Percentiles rank a stretch among this genome's conserved stretches.
Evolutionary conservation across 2,797 vertebrate species (phyloP).

Genomic region (Euthynnus affinis): DNA sequence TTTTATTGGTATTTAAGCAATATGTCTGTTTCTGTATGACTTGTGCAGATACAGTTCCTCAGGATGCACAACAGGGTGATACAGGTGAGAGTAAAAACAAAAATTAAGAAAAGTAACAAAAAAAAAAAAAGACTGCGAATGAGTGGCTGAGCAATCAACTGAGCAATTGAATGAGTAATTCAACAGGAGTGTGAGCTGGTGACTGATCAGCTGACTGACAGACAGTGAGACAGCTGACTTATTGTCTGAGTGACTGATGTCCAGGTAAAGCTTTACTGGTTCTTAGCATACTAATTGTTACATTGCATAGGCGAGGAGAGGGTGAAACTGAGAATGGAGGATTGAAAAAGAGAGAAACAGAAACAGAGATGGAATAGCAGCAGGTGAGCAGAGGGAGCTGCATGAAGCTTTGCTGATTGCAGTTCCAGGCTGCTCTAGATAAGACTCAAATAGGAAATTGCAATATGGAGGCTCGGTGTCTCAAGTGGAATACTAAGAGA

Average conservation of each 20-base stretch:
- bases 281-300: constrained; percentile 73
- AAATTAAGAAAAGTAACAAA: not conserved
- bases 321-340: constrained; percentile 10
- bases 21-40: not conserved
- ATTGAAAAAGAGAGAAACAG: constrained; percentile 23
- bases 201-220: constrained; percentile 53
- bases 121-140: not conserved
- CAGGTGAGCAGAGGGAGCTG: constrained; percentile 62
- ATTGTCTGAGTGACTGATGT: constrained; percentile 63
- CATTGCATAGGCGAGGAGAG: constrained; percentile 32
- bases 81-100: not conserved
- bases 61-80: not conserved
- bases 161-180: constrained; percentile 56
- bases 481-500: constrained; percentile 79
- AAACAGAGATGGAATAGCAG: constrained; percentile 52
- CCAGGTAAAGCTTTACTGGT: constrained; percentile 48
- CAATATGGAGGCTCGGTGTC: constrained; percentile 67
- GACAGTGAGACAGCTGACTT: constrained; percentile 63
- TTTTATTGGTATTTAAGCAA: too few species aligned
- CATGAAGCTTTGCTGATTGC: constrained; percentile 61
- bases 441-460: constrained; percentile 80
- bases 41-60: not conserved
- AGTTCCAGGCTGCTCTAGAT: constrained; percentile 74
- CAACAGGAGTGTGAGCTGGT: constrained; percentile 22
- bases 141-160: constrained; percentile 27